These are phyloP conservation scores for Aphidius colemani DNA, from an alignment of 2,888 invertebrate genomes.

Conservation along the genomic window DNA sequence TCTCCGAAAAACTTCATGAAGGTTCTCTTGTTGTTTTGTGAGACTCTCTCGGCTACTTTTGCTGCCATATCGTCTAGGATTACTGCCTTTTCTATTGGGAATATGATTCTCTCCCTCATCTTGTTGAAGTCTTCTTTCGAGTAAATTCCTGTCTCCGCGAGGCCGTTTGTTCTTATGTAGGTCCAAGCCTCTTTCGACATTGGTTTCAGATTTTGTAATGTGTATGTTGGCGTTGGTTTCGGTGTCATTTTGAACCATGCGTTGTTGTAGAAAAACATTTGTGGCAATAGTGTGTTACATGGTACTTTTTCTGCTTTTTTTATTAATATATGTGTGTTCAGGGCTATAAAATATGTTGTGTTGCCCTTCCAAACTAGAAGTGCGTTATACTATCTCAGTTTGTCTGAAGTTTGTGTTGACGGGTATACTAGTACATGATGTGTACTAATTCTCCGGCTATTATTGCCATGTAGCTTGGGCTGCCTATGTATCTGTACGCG, in stretches of 20 bases:
- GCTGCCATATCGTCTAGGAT: neutral
- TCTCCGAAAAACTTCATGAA: too few species aligned
- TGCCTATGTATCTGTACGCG: slow-evolving; percentile 36
- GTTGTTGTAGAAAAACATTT: slow-evolving; percentile 5
- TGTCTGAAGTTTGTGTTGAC: too few species aligned
- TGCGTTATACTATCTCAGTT: too few species aligned
- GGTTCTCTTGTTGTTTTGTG: too few species aligned
- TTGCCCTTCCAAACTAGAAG: slow-evolving; percentile 39
- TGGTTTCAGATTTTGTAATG: neutral
- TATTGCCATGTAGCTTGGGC: slow-evolving; percentile 37
- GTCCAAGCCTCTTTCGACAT: slow-evolving; percentile 1
- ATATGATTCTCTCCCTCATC: slow-evolving; percentile 26
- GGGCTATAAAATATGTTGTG: neutral
- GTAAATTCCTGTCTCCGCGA: slow-evolving; percentile 22
- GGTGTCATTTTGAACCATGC: slow-evolving; percentile 15
- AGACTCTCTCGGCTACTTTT: too few species aligned
- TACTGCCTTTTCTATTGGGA: too few species aligned
- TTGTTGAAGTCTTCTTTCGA: slow-evolving; percentile 18
- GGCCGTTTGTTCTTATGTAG: slow-evolving; percentile 3
- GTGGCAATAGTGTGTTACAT: neutral
- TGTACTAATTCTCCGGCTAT: slow-evolving; percentile 39
- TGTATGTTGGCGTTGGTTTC: neutral
- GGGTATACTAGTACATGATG: slow-evolving; percentile 41
- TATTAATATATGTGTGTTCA: too few species aligned
- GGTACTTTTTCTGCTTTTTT: too few species aligned